A percentile compares a stretch with the other conserved stretches of the same genome.
phyloP scores from a whole-genome alignment of 2,113 vertebrate species.

The Himantopus leucocephalus region DNA sequence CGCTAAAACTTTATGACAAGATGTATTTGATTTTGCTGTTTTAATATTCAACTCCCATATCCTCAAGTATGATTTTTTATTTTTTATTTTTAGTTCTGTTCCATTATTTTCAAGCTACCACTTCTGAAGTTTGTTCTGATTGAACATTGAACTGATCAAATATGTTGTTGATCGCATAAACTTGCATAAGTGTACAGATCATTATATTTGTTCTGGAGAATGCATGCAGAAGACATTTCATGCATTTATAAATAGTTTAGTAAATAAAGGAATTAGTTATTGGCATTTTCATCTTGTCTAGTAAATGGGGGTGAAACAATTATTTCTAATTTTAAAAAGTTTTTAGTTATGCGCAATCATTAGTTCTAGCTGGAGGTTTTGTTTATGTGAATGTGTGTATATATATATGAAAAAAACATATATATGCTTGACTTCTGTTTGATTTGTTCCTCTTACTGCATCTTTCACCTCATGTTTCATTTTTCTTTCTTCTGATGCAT shows the following conservation, averaged over 20 bases:
- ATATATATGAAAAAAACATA: background rate
- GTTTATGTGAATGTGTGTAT: background rate
- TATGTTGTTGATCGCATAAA: background rate
- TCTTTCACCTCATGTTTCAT: background rate
- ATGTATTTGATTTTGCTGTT: background rate
- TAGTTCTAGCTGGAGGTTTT: background rate
- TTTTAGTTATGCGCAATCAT: background rate
- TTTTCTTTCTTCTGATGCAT: background rate
- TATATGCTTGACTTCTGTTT: background rate
- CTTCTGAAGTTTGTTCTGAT: background rate
- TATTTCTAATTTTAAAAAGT: background rate
- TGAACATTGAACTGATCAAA: background rate
- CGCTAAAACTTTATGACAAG: background rate
- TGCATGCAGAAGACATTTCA: background rate
- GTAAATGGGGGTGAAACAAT: background rate
- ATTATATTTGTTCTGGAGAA: background rate
- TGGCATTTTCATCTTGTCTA: background rate
- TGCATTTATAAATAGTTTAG: background rate
- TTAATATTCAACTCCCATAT: background rate
- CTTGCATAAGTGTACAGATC: background rate
- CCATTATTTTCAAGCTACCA: background rate
- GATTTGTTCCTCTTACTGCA: background rate
- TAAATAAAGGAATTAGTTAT: background rate
- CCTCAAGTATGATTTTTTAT: background rate
- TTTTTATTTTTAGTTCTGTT: background rate